A percentile compares a stretch with the other conserved stretches of the same genome.
phyloP scores from a whole-genome alignment of 2,113 vertebrate genomes.

The Eretmochelys imbricata region DNA sequence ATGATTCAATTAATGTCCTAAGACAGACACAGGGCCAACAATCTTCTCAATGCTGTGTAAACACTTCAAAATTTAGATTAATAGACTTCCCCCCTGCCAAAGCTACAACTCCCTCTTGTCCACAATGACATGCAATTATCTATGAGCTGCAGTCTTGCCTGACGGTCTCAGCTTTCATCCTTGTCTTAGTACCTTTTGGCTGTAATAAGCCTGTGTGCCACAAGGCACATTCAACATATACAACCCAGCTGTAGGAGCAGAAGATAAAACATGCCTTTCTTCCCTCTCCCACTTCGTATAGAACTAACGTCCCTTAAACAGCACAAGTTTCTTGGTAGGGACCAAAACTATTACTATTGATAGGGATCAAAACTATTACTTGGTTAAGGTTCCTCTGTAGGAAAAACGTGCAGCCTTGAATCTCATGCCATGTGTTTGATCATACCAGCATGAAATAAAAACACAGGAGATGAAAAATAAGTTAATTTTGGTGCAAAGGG shows the following conservation, averaged over 20 bases:
- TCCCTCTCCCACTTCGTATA: background rate
- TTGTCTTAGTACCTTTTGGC: background rate
- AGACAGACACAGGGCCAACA: background rate
- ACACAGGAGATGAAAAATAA: background rate
- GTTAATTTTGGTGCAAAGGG: constrained; percentile 3
- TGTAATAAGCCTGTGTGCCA: background rate
- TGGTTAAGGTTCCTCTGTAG: background rate
- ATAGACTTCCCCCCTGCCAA: background rate
- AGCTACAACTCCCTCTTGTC: background rate
- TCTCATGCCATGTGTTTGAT: background rate
- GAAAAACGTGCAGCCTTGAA: background rate
- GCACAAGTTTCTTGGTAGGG: background rate
- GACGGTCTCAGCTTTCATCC: background rate
- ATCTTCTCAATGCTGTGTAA: background rate
- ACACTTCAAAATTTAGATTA: background rate
- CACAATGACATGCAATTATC: background rate
- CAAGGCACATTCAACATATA: background rate
- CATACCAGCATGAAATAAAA: background rate
- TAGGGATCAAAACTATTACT: background rate
- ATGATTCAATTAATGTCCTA: background rate
- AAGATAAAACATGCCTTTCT: background rate
- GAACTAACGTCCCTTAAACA: background rate
- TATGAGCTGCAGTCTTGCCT: background rate
- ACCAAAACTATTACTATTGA: background rate
- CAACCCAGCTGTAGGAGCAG: constrained; percentile 4